A percentile compares a stretch with the other conserved stretches of the same genome.
Evolutionary conservation across 2,113 vertebrate species (phyloP).

Genomic region (Odontesthes bonariensis): DNA sequence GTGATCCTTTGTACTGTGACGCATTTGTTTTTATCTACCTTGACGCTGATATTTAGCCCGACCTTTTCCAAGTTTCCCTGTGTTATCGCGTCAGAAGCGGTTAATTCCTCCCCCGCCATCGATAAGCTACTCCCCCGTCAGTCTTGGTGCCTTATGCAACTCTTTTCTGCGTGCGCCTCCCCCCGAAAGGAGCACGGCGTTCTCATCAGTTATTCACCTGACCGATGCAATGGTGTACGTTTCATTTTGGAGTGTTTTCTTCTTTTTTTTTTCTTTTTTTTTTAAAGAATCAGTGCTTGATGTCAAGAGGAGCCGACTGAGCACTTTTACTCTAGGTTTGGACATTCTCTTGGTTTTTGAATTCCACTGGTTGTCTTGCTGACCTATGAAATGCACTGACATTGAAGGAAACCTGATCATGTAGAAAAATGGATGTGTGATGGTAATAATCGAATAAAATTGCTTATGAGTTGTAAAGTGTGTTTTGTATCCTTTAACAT

Average conservation of each 20-base stretch:
- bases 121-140: slow-evolving; percentile 86
- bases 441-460: slow-evolving; percentile 81
- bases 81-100: not conserved
- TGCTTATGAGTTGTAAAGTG: slow-evolving; percentile 40
- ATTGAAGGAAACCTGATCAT: slow-evolving; percentile 81
- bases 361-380: slow-evolving; percentile 82
- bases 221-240: slow-evolving; percentile 44
- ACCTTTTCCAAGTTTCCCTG: not conserved
- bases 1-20: not conserved
- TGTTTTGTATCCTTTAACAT: not conserved
- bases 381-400: slow-evolving; percentile 92
- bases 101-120: slow-evolving; percentile 66
- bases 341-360: slow-evolving; percentile 57
- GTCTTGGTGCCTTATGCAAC: slow-evolving; percentile 92
- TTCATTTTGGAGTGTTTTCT: slow-evolving; percentile 28
- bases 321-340: slow-evolving; percentile 25
- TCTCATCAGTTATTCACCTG: slow-evolving; percentile 43
- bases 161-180: slow-evolving; percentile 83
- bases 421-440: slow-evolving; percentile 81
- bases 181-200: slow-evolving; percentile 77
- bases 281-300: slow-evolving; percentile 23
- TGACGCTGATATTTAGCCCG: not conserved
- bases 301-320: not conserved
- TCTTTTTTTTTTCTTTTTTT: not conserved
- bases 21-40: not conserved